phyloP scores from a whole-genome alignment of 2,888 invertebrate species.

The Electrophaes corylata region DNA sequence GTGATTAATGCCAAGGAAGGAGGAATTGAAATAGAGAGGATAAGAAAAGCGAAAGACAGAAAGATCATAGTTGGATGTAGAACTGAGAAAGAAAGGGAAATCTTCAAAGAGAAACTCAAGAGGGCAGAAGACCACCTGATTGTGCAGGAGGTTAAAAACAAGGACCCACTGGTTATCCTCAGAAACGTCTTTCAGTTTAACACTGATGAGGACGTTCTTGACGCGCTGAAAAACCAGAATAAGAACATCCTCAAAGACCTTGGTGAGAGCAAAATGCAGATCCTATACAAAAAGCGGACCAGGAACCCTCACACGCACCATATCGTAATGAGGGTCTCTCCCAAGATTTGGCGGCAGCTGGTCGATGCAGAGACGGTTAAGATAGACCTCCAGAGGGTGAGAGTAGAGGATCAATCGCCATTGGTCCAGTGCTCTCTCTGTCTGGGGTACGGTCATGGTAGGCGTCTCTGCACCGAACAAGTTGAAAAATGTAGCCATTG shows the following conservation, averaged over 20 bases:
- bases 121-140: background rate
- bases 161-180: background rate
- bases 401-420: background rate
- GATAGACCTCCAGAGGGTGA: constrained; percentile 2
- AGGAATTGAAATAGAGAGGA: background rate
- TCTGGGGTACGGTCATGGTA: no score
- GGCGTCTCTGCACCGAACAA: no score
- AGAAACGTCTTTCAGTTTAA: background rate
- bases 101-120: background rate
- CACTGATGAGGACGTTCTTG: background rate
- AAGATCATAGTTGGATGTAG: background rate
- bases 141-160: background rate
- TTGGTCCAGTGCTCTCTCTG: constrained; percentile 3
- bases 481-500: no score
- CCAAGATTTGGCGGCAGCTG: background rate
- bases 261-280: background rate
- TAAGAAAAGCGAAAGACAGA: no score
- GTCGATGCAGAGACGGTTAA: background rate
- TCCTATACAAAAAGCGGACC: background rate
- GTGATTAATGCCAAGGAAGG: background rate
- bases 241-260: background rate
- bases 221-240: background rate
- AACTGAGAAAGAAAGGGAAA: background rate
- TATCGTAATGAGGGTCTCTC: background rate
- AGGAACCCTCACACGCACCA: background rate